Percentiles rank a stretch among this genome's conserved stretches.
Conservation (phyloP, 1,140 invertebrate genomes). For the Bombus huntii region DNA sequence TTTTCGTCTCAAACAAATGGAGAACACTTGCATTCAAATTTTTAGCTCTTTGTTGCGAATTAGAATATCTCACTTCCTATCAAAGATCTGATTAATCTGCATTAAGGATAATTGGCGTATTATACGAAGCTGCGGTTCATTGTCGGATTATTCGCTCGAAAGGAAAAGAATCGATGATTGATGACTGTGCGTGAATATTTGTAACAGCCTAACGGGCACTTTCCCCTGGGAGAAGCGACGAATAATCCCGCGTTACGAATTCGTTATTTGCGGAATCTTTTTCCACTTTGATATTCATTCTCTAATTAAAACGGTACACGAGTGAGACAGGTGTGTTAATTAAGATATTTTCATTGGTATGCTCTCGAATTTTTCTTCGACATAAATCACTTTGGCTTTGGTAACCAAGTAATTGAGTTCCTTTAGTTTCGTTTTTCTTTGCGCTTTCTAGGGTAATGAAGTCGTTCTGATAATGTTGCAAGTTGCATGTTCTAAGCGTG, state of each 20-base stretch:
- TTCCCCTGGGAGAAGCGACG: not conserved
- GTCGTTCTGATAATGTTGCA: no score
- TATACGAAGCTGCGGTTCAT: not conserved
- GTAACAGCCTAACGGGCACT: not conserved
- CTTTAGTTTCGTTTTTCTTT: not conserved
- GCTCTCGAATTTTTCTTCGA: not conserved
- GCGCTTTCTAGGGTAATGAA: no score
- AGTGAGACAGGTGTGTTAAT: not conserved
- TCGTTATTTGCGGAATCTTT: slow-evolving; percentile 1
- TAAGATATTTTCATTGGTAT: slow-evolving; percentile 9
- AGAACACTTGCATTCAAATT: not conserved
- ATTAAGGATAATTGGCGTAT: not conserved
- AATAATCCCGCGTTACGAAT: not conserved
- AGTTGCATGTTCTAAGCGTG: no score
- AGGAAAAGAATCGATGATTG: slow-evolving; percentile 5
- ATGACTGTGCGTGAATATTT: not conserved
- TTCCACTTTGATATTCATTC: not conserved
- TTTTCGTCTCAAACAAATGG: not conserved
- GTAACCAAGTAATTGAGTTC: not conserved
- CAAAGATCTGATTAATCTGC: not conserved
- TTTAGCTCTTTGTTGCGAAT: not conserved
- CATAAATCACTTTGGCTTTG: not conserved
- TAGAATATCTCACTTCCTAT: not conserved
- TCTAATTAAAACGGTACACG: not conserved
- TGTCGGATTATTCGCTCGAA: no score